Conservation (phyloP, 1,140 invertebrate genomes). For the Drosophila auraria region DNA sequence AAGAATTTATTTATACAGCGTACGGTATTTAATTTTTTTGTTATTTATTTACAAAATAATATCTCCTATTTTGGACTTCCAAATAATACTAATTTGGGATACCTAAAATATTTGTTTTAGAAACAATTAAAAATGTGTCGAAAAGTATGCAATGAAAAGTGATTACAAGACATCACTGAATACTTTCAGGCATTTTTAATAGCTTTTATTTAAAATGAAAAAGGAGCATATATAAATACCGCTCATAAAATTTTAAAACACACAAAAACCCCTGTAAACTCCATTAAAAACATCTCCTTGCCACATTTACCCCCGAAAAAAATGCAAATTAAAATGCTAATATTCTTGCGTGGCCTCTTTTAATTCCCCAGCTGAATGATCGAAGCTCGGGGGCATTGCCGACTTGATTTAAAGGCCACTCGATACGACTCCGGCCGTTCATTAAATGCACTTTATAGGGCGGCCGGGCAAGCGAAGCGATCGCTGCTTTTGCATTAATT, state of each 20-base stretch:
- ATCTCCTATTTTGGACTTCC: too few species aligned
- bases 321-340: conserved; percentile 46
- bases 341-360: conserved; percentile 2
- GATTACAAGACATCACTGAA: too few species aligned
- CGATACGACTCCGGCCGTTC: conserved; percentile 34
- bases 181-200: too few species aligned
- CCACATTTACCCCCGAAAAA: conserved; percentile 11
- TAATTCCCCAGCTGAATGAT: conserved; percentile 42
- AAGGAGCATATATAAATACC: too few species aligned
- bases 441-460: conserved; percentile 54
- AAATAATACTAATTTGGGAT: too few species aligned
- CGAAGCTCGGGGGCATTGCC: conserved; percentile 24
- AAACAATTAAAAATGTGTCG: too few species aligned
- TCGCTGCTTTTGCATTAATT: conserved; percentile 78
- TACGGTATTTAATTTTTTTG: too few species aligned
- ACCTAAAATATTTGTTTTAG: too few species aligned
- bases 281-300: background rate
- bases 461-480: conserved; percentile 21
- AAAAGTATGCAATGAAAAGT: too few species aligned
- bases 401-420: conserved; percentile 56
- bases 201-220: too few species aligned
- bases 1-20: background rate
- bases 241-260: background rate
- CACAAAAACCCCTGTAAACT: background rate
- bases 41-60: too few species aligned